Evolutionary conservation across 2,888 invertebrate genomes (phyloP), one percentile per base, ranked within the genome.

Genomic region (Napeogenes inachia): DNA sequence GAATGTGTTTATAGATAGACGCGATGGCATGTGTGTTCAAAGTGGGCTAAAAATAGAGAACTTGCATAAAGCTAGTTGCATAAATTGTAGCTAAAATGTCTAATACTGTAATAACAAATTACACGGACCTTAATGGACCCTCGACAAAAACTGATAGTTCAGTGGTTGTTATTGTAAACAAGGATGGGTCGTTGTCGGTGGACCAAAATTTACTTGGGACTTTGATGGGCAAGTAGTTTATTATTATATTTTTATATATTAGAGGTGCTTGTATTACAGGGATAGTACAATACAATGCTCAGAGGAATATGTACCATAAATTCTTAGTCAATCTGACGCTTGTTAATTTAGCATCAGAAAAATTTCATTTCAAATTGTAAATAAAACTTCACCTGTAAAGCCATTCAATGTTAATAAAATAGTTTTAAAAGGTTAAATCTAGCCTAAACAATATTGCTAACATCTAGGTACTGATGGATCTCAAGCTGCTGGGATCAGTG

Each of bases 141-240:
- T 87, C 90, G 13, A 82, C 89, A 55, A 90, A 91, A 78, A 89
- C 92, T 72, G 94, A 94, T 84, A 94, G 94, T 79, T 93, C 94
- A 77, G 92, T 97, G 80, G 94, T 96, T 75, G 94, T 97, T 82
- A 94, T 97, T 81, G 95, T 96, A 80, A 95, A 95, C 81, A 95
- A 96, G 87, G 96, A 96, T 93, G 96, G 96, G 73, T 94, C 94
- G 66, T 92, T 97, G 68, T 94, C 95, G 65, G 94, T 95, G 53
- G 96, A 97, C 85, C 94, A 94, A 78, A 94, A 94, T 74, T 94
- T 95, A 71, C 92, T 97, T 66, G 94, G 96, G 74, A 94, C 93
- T 73, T 92, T 96, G 70, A 92, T 97, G 87, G 94, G 96, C 96
- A 91, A 92, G 92, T 86, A 54, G 45, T 57, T 45, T 54, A 13